Base-by-base conservation (phyloP, 2,888 invertebrate species). In the Tupiocoris notatus region DNA sequence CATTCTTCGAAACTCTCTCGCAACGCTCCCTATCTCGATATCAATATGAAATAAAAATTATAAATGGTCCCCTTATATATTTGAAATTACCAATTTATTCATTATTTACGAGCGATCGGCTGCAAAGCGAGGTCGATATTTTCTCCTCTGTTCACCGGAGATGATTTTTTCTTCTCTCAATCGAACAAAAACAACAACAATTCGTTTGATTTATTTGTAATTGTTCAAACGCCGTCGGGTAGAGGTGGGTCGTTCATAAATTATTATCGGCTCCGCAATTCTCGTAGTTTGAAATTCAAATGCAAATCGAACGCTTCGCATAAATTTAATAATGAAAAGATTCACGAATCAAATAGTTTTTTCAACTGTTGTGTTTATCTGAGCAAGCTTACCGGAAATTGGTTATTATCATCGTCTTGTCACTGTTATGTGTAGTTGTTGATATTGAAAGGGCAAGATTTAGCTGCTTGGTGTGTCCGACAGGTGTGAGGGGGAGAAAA, bases 41-140 rank as follows among this genome's bases (percentile, higher is more conserved):
- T 73, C 73, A 63, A 73, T 73, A 73, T 25, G 73, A 73, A 73
- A 73, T 73, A 73, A 73, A 73, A 73, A 63, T 73, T 73, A 73
- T 73, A 73, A 73, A 73, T 63, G 73, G 73, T 39, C 73, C 63
- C 59, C 54, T 63, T 73, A 59, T 73, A 62, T 73, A 73, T 73
- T 39, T 73, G 63, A 63, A 73, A 73, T 73, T 73, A 73, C 73
- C 73, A 73, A 73, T 73, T 73, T 73, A 63, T 73, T 73, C 73
- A 12, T 73, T 62, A 73, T 73, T 73, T 73, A 73, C 62, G 73
- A 39, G 1, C 39, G 7, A 18, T n/a, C 56, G n/a, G n/a, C n/a
- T n/a, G n/a, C n/a, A n/a, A n/a, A n/a, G 39, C 3, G 39, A 39
- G 39, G 3, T 39, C 39, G 39, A 7, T 39, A 7, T 39, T 39